These are phyloP conservation scores for Tenrec ecaudatus DNA, from an alignment of 2,113 vertebrate species.

Conservation along the genomic window DNA sequence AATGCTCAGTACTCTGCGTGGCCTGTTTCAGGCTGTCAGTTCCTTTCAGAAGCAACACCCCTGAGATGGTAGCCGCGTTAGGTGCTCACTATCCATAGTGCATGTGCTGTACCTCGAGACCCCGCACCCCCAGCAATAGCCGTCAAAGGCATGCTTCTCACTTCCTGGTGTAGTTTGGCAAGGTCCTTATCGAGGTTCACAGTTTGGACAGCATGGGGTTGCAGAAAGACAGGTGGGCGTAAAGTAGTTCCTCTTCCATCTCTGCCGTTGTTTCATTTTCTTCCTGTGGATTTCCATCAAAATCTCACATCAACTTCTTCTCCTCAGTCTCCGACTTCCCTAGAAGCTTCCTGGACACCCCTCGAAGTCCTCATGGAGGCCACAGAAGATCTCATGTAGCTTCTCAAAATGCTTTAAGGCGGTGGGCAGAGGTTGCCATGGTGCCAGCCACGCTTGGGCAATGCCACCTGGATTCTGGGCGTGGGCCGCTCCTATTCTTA, in stretches of 20 bases:
- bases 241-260: conserved; percentile 95
- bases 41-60: too few species aligned
- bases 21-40: too few species aligned
- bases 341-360: too few species aligned
- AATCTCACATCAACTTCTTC: conserved; percentile 93
- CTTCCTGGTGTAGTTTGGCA: conserved; percentile 93
- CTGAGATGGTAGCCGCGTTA: background rate
- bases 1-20: too few species aligned
- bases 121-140: conserved; percentile 81
- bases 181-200: conserved; percentile 92
- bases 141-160: conserved; percentile 88
- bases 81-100: conserved; percentile 91
- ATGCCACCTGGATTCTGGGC: too few species aligned
- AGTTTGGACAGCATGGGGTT: conserved; percentile 94
- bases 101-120: conserved; percentile 89
- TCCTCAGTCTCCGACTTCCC: conserved; percentile 84
- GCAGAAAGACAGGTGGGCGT: conserved; percentile 91
- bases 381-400: too few species aligned
- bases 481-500: too few species aligned
- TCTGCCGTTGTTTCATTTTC: conserved; percentile 96
- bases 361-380: too few species aligned
- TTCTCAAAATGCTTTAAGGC: too few species aligned
- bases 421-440: too few species aligned
- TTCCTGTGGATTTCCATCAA: conserved; percentile 95
- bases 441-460: too few species aligned